Evolutionary conservation across 2,797 vertebrate genomes (phyloP), one percentile per base, ranked within the genome.

Genomic region (Lagocephalus sceleratus): DNA sequence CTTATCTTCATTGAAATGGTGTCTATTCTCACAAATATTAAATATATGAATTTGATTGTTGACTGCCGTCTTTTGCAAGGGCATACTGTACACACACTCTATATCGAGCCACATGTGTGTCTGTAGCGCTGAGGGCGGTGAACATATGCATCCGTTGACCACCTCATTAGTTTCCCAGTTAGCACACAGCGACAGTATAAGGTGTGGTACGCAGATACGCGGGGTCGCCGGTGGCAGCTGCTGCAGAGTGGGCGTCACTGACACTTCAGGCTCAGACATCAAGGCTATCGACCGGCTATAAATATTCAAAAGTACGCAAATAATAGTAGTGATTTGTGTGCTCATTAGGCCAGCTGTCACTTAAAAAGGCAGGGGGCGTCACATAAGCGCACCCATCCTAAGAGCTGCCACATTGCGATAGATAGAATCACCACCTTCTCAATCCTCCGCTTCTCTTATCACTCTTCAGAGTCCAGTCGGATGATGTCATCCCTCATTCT

Each of bases 261-360:
- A 69, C 64, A 26, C 52, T 20, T 42, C 3, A 10, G 57, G 51
- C 57, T 20, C 52, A 54, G 56, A 68, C 58, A 57, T 51, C 54
- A 54, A 53, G 47, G 62, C 64, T 51, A 73, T 85, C 76, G 76
- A 83, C 70, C 0, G 9, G 48, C 60, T 83, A 76, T 85, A 77
- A 85, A 84, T 88, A 87, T 84, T 84, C 68, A 75, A 55, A 53
- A 79, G 52, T 64, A 63, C 81, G 60, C 70, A 60, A 57, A 82
- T 81, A 73, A 75, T 57, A 69, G 54, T 42, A 47, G 21, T 51
- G 60, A 81, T 83, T 78, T 79, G 38, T 56, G 57, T 12, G 23
- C 60, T 70, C 78, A 83, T 85, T 63, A 85, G 61, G 26, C 51
- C 56, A 62, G 58, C 77, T 74, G 83, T 79, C 76, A 75, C 47